phyloP scores from a whole-genome alignment of 2,797 vertebrate species.

The Fratercula arctica region DNA sequence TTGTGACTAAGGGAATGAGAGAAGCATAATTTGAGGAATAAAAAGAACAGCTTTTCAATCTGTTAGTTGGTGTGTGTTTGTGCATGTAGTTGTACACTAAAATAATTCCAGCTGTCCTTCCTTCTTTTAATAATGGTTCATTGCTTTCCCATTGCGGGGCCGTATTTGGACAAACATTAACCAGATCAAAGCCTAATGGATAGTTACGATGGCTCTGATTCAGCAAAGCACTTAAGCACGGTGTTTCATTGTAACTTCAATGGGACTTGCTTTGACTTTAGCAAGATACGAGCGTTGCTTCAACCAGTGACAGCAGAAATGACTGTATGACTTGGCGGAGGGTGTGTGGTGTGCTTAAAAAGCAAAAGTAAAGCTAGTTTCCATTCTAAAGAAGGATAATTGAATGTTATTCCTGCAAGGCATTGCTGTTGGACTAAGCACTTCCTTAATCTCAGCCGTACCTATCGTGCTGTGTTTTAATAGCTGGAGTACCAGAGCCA shows the following conservation, averaged over 20 bases:
- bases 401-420: not conserved
- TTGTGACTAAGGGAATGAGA: not conserved
- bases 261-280: constrained; percentile 51
- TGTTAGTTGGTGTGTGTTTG: constrained; percentile 42
- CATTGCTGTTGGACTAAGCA: not conserved
- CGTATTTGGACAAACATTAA: constrained; percentile 71
- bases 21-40: constrained; percentile 1
- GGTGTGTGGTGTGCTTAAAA: not conserved
- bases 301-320: not conserved
- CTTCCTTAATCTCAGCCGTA: not conserved
- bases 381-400: not conserved
- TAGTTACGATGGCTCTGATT: constrained; percentile 62
- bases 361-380: not conserved
- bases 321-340: not conserved
- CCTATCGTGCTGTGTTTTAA: not conserved
- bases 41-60: constrained; percentile 4
- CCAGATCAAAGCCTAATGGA: constrained; percentile 72
- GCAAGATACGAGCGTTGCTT: not conserved
- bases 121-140: constrained; percentile 65
- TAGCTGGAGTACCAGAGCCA: not conserved
- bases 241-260: constrained; percentile 59
- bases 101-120: constrained; percentile 67
- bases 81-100: constrained; percentile 44
- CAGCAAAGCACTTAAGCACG: constrained; percentile 65
- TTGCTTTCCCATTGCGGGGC: constrained; percentile 58